Percentiles rank a stretch among this genome's conserved stretches.
Conservation (phyloP, 2,888 invertebrate genomes). For the Camptogramma bilineatum region DNA sequence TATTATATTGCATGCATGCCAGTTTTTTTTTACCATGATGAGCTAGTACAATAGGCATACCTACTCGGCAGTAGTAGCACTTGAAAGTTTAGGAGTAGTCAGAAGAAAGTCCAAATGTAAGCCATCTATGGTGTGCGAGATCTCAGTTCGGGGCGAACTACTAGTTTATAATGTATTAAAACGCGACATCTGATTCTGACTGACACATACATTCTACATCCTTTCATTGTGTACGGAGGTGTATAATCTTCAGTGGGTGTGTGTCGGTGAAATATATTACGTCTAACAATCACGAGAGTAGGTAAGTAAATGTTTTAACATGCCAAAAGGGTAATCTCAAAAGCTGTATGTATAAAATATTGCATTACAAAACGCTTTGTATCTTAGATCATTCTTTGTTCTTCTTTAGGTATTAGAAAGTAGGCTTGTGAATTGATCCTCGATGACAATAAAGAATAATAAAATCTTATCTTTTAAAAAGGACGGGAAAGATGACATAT, state of each 20-base stretch:
- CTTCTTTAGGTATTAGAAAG: not conserved
- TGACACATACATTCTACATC: slow-evolving; percentile 21
- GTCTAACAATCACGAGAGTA: slow-evolving; percentile 36
- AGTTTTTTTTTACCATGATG: too few relatives aligned
- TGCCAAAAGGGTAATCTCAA: slow-evolving; percentile 36
- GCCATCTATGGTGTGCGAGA: too few relatives aligned
- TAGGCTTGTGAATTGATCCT: not conserved
- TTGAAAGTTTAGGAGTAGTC: too few relatives aligned
- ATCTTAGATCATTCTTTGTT: slow-evolving; percentile 16
- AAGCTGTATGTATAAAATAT: slow-evolving; percentile 38
- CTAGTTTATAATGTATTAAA: slow-evolving; percentile 14
- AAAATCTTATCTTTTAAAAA: not conserved
- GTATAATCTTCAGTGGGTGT: slow-evolving; percentile 25
- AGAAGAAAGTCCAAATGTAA: too few relatives aligned
- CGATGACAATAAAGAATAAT: not conserved
- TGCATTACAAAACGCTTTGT: slow-evolving; percentile 24
- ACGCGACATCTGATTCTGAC: slow-evolving; percentile 30
- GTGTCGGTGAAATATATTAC: slow-evolving; percentile 32
- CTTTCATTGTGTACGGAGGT: slow-evolving; percentile 22
- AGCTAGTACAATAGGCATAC: too few relatives aligned
- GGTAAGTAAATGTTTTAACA: slow-evolving; percentile 34
- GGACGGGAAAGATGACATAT: slow-evolving; percentile 13
- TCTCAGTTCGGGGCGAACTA: too few relatives aligned
- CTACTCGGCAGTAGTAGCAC: too few relatives aligned
- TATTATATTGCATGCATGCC: too few relatives aligned